Percentiles rank a stretch among this genome's conserved stretches.
phyloP scores from a whole-genome alignment of 1,140 invertebrate genomes.

The Drosophila rhopaloa region DNA sequence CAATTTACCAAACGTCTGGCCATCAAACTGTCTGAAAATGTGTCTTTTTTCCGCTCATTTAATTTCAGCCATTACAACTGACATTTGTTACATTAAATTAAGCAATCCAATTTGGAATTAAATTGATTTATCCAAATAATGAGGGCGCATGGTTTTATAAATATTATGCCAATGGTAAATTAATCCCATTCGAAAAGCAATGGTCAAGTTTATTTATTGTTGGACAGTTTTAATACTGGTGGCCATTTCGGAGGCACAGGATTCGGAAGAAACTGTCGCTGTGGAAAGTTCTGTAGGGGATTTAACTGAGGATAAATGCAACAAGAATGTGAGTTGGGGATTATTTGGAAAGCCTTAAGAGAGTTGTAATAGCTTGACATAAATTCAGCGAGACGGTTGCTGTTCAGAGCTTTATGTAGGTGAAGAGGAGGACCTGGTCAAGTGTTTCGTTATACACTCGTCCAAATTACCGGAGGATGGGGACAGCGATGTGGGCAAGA shows the following conservation, averaged over 20 bases:
- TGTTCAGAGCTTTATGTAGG: conserved; percentile 52
- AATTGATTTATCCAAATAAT: conserved; percentile 10
- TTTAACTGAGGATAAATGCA: conserved; percentile 36
- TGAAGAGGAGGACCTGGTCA: conserved; percentile 35
- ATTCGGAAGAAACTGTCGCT: conserved; percentile 13
- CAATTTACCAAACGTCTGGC: conserved; percentile 18
- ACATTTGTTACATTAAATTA: conserved; percentile 61
- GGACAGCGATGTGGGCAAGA: conserved; percentile 36
- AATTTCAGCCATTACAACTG: conserved; percentile 13
- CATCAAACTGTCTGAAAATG: conserved; percentile 16
- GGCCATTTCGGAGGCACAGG: conserved; percentile 20
- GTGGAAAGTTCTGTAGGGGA: neutral
- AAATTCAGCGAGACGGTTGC: conserved; percentile 49
- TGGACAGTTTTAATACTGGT: conserved; percentile 21
- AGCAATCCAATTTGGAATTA: conserved; percentile 25
- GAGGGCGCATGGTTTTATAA: conserved; percentile 47
- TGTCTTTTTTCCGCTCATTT: conserved; percentile 26
- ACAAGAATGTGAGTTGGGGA: conserved; percentile 29
- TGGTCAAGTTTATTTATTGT: conserved; percentile 22
- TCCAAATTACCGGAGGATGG: conserved; percentile 36
- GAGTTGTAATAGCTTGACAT: neutral
- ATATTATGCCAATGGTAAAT: neutral
- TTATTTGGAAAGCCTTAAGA: neutral
- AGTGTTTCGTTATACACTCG: conserved; percentile 60
- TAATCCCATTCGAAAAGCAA: conserved; percentile 21